Evolutionary conservation across 2,797 vertebrate species (phyloP), one percentile per base, ranked within the genome.

Genomic region (Chloroceryle inda): DNA sequence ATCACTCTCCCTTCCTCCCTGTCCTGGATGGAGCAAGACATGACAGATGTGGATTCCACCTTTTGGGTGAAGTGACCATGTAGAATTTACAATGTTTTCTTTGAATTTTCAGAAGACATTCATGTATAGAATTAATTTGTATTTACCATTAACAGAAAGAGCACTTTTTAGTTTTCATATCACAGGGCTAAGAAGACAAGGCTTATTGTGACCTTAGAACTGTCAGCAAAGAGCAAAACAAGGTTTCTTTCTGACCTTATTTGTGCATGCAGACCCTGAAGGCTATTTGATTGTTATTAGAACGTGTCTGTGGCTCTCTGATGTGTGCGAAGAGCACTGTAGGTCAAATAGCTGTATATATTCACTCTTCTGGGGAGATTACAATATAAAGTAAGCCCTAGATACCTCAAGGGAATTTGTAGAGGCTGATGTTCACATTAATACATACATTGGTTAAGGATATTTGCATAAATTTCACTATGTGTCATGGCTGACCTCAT

Each of bases 371-470:
- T 79, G 44, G 40, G 17, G 9, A 53, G 29, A 33, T 44, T 50
- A 31, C 11, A 35, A 9, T 27, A 18, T 40, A 66, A 13, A 26
- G 7, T 10, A 78, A 81, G 10, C 42, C 16, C 40, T 66, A 71
- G 27, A 79, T 45, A 64, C 47, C 40, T 17, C n/a, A 77, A 55
- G 6, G n/a, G 64, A 72, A 35, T 80, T 53, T 58, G 10, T 53
- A 58, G 19, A 88, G 61, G 5, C 18, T 38, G 35, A 72, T 2
- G 0, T 44, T 50, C 1, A 2, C 4, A 18, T 4, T 69, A 49
- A 7, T 49, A 44, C 40, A 29, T 40, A 37, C 27, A 53, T 53
- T 42, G 26, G 21, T 63, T 63, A 40, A 77, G 35, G 40, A 37
- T 29, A 47, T 64, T 47, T 76, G 19, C 19, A 3, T n/a, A 76